Evolutionary conservation across 2,113 vertebrate genomes (phyloP).

Genomic region (Sula dactylatra): DNA sequence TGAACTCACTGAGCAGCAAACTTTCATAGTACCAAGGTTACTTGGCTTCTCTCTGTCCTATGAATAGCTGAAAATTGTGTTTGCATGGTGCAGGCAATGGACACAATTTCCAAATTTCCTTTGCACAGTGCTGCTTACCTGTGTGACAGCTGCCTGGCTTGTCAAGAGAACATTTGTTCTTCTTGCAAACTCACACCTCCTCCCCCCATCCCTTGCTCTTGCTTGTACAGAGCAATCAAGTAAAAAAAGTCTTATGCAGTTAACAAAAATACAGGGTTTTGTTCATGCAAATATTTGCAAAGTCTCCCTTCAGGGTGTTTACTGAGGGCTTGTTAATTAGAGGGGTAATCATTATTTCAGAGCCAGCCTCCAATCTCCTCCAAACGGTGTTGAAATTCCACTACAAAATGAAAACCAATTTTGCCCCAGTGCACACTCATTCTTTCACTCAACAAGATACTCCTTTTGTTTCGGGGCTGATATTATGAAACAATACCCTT

Average conservation of each 20-base stretch:
- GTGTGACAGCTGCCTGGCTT: neutral
- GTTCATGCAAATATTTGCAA: neutral
- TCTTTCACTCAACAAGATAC: constrained; percentile 53
- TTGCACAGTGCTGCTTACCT: neutral
- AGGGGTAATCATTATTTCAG: neutral
- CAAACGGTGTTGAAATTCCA: constrained; percentile 4
- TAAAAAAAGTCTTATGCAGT: neutral
- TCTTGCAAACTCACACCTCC: neutral
- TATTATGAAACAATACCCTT: constrained; percentile 68
- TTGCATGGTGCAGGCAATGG: neutral
- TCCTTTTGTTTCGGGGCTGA: constrained; percentile 56
- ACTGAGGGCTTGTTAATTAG: neutral
- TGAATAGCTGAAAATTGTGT: neutral
- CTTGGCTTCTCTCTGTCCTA: neutral
- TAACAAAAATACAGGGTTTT: neutral
- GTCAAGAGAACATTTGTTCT: neutral
- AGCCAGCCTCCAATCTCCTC: neutral
- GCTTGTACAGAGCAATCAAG: neutral
- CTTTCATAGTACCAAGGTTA: neutral
- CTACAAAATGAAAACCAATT: constrained; percentile 8
- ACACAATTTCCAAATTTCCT: neutral
- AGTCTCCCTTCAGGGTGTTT: neutral
- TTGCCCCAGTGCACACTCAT: constrained; percentile 37
- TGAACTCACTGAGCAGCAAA: neutral
- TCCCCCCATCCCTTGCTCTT: neutral